Percentiles rank a stretch among this genome's conserved stretches.
Evolutionary conservation across 37 sponge, comb jelly and placozoan species (phyloP).

Genomic region (Crambe crambe): DNA sequence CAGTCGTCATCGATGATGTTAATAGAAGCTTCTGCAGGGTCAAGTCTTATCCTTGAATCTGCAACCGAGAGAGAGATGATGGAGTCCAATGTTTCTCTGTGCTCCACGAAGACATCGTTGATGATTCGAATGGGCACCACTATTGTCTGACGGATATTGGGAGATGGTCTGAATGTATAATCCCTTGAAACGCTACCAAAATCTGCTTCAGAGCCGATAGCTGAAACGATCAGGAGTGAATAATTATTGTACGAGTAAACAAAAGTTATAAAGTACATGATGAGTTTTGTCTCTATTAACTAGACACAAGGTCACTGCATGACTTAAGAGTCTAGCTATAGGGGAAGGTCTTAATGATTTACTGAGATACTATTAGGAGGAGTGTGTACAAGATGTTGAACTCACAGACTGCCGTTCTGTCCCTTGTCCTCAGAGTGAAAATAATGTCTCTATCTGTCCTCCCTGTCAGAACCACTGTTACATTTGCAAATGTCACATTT

Average conservation of each 20-base stretch:
- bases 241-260: too few species aligned
- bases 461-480: background rate
- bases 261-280: too few species aligned
- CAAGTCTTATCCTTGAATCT: background rate
- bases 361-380: too few species aligned
- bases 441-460: background rate
- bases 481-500: background rate
- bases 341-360: too few species aligned
- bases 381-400: slow-evolving; percentile 7
- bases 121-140: background rate
- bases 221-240: too few species aligned
- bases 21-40: background rate
- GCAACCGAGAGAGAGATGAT: background rate
- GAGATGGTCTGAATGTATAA: background rate
- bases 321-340: too few species aligned
- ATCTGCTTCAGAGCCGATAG: slow-evolving; percentile 2
- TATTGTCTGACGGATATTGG: background rate
- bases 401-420: slow-evolving; percentile 22
- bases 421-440: background rate
- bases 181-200: background rate
- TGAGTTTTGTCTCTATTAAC: too few species aligned
- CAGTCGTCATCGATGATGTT: slow-evolving; percentile 25
- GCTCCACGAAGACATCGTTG: background rate
- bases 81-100: background rate
- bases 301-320: too few species aligned